A percentile compares a stretch with the other conserved stretches of the same genome.
Conservation (phyloP, 2,888 invertebrate species). For the Pantelozetes paolii region DNA sequence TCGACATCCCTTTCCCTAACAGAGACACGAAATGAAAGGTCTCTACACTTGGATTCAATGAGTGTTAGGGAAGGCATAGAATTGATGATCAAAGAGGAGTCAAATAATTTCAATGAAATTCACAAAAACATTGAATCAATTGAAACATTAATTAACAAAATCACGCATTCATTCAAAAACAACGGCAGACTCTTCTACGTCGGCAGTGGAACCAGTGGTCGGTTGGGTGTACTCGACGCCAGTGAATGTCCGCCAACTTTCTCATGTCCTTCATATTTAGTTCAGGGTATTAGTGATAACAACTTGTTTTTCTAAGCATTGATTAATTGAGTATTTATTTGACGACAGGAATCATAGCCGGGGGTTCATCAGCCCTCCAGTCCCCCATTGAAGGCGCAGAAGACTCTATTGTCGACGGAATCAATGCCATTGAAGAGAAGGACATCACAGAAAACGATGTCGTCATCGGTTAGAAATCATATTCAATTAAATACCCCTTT, state of each 20-base stretch:
- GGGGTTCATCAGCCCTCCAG: slow-evolving; percentile 42
- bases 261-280: slow-evolving; percentile 18
- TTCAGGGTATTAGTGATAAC: slow-evolving; percentile 29
- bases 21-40: slow-evolving; percentile 23
- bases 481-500: background rate
- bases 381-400: slow-evolving; percentile 43
- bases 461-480: slow-evolving; percentile 37
- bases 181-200: slow-evolving; percentile 39
- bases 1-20: slow-evolving; percentile 34
- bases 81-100: slow-evolving; percentile 39
- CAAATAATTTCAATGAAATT: background rate
- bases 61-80: slow-evolving; percentile 28
- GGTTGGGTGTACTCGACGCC: slow-evolving; percentile 38
- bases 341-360: slow-evolving; percentile 43
- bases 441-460: slow-evolving; percentile 42
- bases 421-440: slow-evolving; percentile 32
- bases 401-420: slow-evolving; percentile 43
- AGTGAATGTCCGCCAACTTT: slow-evolving; percentile 42
- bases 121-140: slow-evolving; percentile 10
- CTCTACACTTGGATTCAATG: slow-evolving; percentile 32
- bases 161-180: slow-evolving; percentile 32
- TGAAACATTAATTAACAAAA: slow-evolving; percentile 18
- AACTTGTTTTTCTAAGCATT: background rate
- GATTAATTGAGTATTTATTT: background rate
- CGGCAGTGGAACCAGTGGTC: slow-evolving; percentile 38